Evolutionary conservation across 1,140 invertebrate species (phyloP).

Genomic region (Drosophila ohnishii): DNA sequence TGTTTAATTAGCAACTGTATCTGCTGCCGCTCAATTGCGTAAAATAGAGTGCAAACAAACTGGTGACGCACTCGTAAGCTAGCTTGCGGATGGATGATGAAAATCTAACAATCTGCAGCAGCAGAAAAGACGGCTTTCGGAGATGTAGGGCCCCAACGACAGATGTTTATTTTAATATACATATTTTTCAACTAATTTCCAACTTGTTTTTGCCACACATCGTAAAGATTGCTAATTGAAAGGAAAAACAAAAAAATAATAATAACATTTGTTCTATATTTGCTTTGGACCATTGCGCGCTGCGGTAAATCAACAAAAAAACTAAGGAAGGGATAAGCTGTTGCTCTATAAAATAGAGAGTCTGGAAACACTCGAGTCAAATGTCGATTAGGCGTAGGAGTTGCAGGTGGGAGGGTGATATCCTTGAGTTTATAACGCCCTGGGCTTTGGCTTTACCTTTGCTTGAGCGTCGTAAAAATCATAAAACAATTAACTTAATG

Average conservation of each 20-base stretch:
- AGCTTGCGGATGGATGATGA: background rate
- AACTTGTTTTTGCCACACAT: slow-evolving; percentile 13
- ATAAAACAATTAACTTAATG: slow-evolving; percentile 29
- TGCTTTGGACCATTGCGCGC: slow-evolving; percentile 1
- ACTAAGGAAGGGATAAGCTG: background rate
- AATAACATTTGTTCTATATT: slow-evolving; percentile 13
- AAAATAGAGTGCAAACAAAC: slow-evolving; percentile 49
- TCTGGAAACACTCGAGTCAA: background rate
- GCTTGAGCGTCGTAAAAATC: slow-evolving; percentile 22
- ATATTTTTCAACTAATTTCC: background rate
- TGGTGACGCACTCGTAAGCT: slow-evolving; percentile 48
- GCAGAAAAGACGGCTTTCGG: background rate
- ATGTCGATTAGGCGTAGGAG: background rate
- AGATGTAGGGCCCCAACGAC: background rate
- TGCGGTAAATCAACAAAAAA: slow-evolving; percentile 11
- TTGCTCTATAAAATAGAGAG: slow-evolving; percentile 1
- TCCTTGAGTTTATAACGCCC: slow-evolving; percentile 1
- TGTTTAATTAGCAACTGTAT: slow-evolving; percentile 45
- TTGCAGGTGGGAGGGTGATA: background rate
- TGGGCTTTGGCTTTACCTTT: background rate
- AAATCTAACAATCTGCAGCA: slow-evolving; percentile 10
- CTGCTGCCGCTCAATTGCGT: slow-evolving; percentile 39
- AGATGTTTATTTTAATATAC: slow-evolving; percentile 15
- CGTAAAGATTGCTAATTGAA: slow-evolving; percentile 22
- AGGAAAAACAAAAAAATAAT: background rate